A percentile compares a stretch with the other conserved stretches of the same genome.
Evolutionary conservation across 1,140 invertebrate species (phyloP).

Genomic region (Lamellibrachia luymesi): DNA sequence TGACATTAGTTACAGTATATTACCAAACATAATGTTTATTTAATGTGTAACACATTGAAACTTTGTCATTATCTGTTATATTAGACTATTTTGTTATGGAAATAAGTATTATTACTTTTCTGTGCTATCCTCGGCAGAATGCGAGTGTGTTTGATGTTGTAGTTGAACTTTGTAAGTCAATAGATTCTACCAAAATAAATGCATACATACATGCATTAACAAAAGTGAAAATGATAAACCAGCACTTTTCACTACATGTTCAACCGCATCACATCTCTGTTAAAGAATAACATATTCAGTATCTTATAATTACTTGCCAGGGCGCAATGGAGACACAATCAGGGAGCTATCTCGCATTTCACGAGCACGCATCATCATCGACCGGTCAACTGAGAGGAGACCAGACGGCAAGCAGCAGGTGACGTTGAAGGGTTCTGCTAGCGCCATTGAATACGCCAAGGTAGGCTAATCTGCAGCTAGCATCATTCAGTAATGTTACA

Average conservation of each 20-base stretch:
- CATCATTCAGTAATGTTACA: not conserved
- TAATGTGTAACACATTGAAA: no score
- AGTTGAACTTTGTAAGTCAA: no score
- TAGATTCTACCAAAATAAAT: no score
- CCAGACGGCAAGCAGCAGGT: constrained; percentile 6
- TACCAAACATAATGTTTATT: no score
- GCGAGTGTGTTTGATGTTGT: no score
- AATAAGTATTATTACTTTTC: no score
- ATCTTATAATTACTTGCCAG: not conserved
- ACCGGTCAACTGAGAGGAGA: constrained; percentile 8
- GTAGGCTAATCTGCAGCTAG: constrained; percentile 1
- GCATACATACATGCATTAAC: no score
- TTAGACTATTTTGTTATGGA: no score
- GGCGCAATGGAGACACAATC: constrained; percentile 18
- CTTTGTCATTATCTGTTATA: no score
- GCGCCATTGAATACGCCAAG: constrained; percentile 16
- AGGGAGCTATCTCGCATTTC: not conserved
- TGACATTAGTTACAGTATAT: no score
- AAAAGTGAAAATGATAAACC: not conserved
- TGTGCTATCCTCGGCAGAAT: no score
- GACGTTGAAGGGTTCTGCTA: constrained; percentile 1
- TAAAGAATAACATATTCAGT: no score
- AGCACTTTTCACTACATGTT: not conserved
- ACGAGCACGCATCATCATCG: constrained; percentile 14
- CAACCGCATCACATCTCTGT: not conserved